Evolutionary conservation across 2,888 invertebrate genomes (phyloP), one percentile per base, ranked within the genome.

Genomic region (Phalera bucephala): DNA sequence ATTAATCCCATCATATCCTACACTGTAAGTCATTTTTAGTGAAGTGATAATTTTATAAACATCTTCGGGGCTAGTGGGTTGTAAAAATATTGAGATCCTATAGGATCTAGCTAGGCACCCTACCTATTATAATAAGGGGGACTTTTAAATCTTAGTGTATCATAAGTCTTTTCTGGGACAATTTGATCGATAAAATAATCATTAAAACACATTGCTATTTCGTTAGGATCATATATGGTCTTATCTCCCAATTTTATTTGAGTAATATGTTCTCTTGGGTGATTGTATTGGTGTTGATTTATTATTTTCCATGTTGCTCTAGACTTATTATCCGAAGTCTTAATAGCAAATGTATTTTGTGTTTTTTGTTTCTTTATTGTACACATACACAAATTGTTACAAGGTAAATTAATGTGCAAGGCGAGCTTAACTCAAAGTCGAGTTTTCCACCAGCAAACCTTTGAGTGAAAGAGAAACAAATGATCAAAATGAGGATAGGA

Each of bases 61-160:
- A 22, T 17, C 25, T 22, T 6, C 10, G 1, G 32, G 32, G 8
- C 11, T 8, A 3, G 32, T 32, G 17, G 32, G 32, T 17, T 7
- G 15, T 11, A 32, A 15, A 14, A 32, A 32, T 25, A 32, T 25
- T 15, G 32, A 32, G 22, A 15, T 32, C n/a, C n/a, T n/a, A n/a
- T n/a, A n/a, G n/a, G n/a, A n/a, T n/a, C n/a, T n/a, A n/a, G n/a
- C n/a, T n/a, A n/a, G n/a, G n/a, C n/a, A n/a, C n/a, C n/a, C n/a
- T n/a, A n/a, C n/a, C n/a, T n/a, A n/a, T n/a, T n/a, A n/a, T n/a
- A n/a, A n/a, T n/a, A n/a, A n/a, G n/a, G n/a, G n/a, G n/a, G n/a
- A n/a, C n/a, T n/a, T n/a, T n/a, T n/a, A n/a, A n/a, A n/a, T n/a
- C n/a, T n/a, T n/a, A n/a, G n/a, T n/a, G n/a, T n/a, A n/a, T n/a